phyloP scores from a whole-genome alignment of 1,140 invertebrate species.

The Sycobia sp. region DNA sequence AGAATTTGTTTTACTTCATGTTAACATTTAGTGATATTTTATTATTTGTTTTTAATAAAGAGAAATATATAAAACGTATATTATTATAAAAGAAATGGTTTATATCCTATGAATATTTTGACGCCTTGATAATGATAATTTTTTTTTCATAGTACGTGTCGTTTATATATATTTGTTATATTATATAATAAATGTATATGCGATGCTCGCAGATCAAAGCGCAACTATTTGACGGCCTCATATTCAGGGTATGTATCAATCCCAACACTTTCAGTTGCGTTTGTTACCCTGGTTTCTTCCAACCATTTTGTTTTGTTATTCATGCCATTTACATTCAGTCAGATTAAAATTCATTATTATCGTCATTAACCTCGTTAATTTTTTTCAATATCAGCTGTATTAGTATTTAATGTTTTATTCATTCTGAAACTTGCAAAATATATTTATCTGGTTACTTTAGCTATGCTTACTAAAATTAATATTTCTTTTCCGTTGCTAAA shows the following conservation, averaged over 20 bases:
- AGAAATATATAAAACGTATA: conserved; percentile 62
- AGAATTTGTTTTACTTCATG: conserved; percentile 33
- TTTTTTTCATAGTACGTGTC: conserved; percentile 50
- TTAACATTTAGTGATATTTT: conserved; percentile 61
- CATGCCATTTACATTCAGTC: too few species aligned
- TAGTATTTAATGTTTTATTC: neutral
- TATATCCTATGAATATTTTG: conserved; percentile 60
- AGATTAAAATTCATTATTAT: too few species aligned
- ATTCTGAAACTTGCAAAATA: neutral
- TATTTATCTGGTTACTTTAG: conserved; percentile 23
- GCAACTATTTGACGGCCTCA: conserved; percentile 42
- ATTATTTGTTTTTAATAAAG: conserved; percentile 61
- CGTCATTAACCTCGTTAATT: too few species aligned
- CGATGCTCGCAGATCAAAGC: conserved; percentile 33
- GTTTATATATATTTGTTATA: conserved; percentile 62
- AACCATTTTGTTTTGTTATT: neutral
- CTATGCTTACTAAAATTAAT: too few species aligned
- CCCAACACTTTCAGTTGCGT: conserved; percentile 40
- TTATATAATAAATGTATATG: conserved; percentile 57
- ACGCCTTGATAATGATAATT: conserved; percentile 47
- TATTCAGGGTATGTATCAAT: conserved; percentile 52
- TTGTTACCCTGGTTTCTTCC: neutral
- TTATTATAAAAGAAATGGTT: conserved; percentile 60
- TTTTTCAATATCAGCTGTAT: neutral
- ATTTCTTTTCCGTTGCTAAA: too few species aligned